These are phyloP conservation scores for Drosophila auraria DNA, from an alignment of 1,140 invertebrate genomes.

Conservation along the genomic window DNA sequence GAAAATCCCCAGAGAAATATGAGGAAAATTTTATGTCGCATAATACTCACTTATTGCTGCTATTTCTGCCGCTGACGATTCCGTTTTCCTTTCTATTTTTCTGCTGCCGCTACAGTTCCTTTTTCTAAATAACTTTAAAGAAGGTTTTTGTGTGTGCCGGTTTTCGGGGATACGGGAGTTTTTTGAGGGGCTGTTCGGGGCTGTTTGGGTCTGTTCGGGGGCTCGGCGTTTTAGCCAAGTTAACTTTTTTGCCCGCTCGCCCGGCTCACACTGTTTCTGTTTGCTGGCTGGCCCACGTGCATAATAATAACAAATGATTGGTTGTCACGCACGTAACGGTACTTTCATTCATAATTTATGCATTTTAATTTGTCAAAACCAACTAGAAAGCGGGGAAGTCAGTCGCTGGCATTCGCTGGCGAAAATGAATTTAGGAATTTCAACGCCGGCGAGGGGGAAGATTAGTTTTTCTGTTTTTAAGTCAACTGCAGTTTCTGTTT, in stretches of 20 bases:
- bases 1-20: conserved; percentile 55
- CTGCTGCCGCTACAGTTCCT: conserved; percentile 1
- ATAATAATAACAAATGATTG: conserved; percentile 84
- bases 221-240: conserved; percentile 32
- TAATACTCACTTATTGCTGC: conserved; percentile 54
- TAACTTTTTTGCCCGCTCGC: conserved; percentile 27
- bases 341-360: conserved; percentile 84
- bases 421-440: conserved; percentile 38
- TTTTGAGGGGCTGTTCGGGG: too few relatives aligned
- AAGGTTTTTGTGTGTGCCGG: conserved; percentile 15
- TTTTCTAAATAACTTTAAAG: conserved; percentile 35
- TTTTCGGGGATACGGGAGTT: not conserved
- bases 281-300: conserved; percentile 65
- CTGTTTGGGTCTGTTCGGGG: not conserved
- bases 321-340: conserved; percentile 83
- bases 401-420: conserved; percentile 16
- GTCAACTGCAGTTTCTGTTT: conserved; percentile 28
- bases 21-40: conserved; percentile 44
- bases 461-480: conserved; percentile 22
- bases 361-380: conserved; percentile 82
- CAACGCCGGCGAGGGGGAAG: not conserved
- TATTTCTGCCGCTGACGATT: conserved; percentile 38
- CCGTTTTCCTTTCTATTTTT: conserved; percentile 16
- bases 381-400: conserved; percentile 25
- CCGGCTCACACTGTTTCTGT: conserved; percentile 24